A percentile compares a stretch with the other conserved stretches of the same genome.
phyloP scores from a whole-genome alignment of 2,797 vertebrate genomes.

The Setipinna tenuifilis region DNA sequence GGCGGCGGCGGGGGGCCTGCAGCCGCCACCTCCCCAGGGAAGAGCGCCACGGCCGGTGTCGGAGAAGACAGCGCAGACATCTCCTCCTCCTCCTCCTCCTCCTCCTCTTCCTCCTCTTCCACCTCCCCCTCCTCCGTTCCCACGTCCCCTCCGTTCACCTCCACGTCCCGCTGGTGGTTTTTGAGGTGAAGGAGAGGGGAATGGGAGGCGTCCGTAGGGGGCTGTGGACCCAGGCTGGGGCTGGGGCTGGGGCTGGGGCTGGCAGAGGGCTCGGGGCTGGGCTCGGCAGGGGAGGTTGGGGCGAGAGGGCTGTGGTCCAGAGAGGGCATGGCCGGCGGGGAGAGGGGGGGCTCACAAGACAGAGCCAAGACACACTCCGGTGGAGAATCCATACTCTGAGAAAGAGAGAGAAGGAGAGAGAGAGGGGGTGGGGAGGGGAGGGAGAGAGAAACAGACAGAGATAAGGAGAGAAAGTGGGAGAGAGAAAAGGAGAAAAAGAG shows the following conservation, averaged over 20 bases:
- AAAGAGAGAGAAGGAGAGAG: not conserved
- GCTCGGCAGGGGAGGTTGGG: conserved; percentile 61
- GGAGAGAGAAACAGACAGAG: conserved; percentile 18
- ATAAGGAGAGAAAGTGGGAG: conserved; percentile 17
- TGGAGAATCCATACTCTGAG: conserved; percentile 82
- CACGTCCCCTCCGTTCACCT: conserved; percentile 63
- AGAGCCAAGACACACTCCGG: conserved; percentile 79
- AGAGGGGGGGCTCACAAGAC: conserved; percentile 75
- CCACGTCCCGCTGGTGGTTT: not conserved
- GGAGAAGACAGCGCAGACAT: conserved; percentile 71
- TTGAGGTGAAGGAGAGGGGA: conserved; percentile 66
- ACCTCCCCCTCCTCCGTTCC: conserved; percentile 46
- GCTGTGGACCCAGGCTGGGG: conserved; percentile 64
- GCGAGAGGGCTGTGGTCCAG: conserved; percentile 75
- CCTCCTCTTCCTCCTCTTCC: conserved; percentile 64
- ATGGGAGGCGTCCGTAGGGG: conserved; percentile 68
- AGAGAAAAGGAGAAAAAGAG: not conserved
- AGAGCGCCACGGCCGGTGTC: conserved; percentile 73
- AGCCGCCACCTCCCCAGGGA: conserved; percentile 61
- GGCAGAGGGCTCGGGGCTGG: conserved; percentile 59
- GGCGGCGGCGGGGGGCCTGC: not conserved
- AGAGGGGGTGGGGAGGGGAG: not conserved
- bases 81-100: conserved; percentile 48
- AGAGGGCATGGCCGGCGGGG: conserved; percentile 74
- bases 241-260: conserved; percentile 55